Base-by-base conservation (phyloP, 37 sponge, comb jelly and placozoan genomes). In the Ianthella basta region DNA sequence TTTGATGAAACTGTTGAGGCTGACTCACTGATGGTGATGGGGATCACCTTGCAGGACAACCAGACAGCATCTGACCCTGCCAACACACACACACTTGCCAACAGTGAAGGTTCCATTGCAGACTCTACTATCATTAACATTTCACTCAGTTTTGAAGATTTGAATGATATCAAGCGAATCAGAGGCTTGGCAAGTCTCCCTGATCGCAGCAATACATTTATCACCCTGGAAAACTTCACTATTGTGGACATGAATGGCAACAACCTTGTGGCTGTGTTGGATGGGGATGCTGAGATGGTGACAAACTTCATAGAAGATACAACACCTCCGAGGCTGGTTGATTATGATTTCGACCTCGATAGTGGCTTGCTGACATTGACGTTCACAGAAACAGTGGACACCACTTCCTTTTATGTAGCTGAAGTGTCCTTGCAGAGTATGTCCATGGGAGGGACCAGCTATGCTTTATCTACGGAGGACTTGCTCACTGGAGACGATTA, bases 1-100 rank as follows among this genome's bases (percentile, higher is more conserved):
- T 96, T 96, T 82, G 86, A 89, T 78, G 97, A 96, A 72, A 94
- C 97, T 12, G 92, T 96, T 15, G 86, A 89, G 50, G 94, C 92
- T 29, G 66, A 88, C 38, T 91, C 97, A 2, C 80, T 96, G 0
- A 56, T 84, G 40, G 65, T 87, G 4, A 84, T 88, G n/a, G 69
- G 85, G 24, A 72, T 94, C 29, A 89, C 84, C 1, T 88, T 96
- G 1, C 95, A 95, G 27, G 80, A 89, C 56, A 81, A 64, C 56
- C 25, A 29, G 12, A 29, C 60, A 3, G 61, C 87, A 38, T 55
- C 84, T 34, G 4, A 20, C 41, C 14, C 20, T 0, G 78, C 64
- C 57, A 78, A 74, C 34, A 72, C 90, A 2, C 89, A 94, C 74
- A 80, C 56, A 24, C 85, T 96, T n/a, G 89, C 92, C 24, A 90